Percentiles rank a stretch among this genome's conserved stretches.
Evolutionary conservation across 2,113 vertebrate species (phyloP).

Genomic region (Siniperca knerii): DNA sequence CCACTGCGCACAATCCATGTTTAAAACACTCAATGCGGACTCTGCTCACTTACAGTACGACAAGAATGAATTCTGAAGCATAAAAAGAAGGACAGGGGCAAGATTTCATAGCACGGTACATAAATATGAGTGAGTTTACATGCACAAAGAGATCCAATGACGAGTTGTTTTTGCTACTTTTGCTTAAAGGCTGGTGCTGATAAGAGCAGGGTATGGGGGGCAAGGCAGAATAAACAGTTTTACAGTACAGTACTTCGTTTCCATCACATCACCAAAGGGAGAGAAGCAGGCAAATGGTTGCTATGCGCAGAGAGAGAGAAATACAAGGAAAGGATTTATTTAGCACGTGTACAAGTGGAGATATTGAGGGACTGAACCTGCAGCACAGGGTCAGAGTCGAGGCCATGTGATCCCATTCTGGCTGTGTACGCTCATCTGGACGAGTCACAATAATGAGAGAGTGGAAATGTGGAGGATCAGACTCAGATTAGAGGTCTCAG

Average conservation of each 20-base stretch:
- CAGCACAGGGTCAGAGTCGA: constrained; percentile 34
- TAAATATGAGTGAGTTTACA: constrained; percentile 82
- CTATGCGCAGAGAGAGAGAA: constrained; percentile 30
- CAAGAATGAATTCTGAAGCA: constrained; percentile 78
- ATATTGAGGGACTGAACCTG: constrained; percentile 47
- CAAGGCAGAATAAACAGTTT: constrained; percentile 69
- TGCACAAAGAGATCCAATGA: constrained; percentile 75
- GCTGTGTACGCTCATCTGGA: constrained; percentile 26
- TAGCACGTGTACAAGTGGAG: constrained; percentile 45
- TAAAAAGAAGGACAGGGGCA: constrained; percentile 51
- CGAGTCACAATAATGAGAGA: constrained; percentile 9
- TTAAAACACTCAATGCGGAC: constrained; percentile 83
- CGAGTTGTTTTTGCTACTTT: constrained; percentile 63
- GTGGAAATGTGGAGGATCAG: constrained; percentile 23
- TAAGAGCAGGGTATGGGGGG: constrained; percentile 56
- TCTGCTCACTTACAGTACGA: constrained; percentile 83
- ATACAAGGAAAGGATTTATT: constrained; percentile 51
- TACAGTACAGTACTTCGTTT: constrained; percentile 79
- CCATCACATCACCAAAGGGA: constrained; percentile 71
- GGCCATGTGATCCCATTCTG: constrained; percentile 36
- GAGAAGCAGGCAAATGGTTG: constrained; percentile 48
- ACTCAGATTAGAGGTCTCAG: constrained; percentile 38
- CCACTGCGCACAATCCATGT: constrained; percentile 84
- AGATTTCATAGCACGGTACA: constrained; percentile 78
- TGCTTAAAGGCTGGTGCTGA: constrained; percentile 75